Base-by-base conservation (phyloP, 2,797 vertebrate species). In the Odontamblyopus rebecca region DNA sequence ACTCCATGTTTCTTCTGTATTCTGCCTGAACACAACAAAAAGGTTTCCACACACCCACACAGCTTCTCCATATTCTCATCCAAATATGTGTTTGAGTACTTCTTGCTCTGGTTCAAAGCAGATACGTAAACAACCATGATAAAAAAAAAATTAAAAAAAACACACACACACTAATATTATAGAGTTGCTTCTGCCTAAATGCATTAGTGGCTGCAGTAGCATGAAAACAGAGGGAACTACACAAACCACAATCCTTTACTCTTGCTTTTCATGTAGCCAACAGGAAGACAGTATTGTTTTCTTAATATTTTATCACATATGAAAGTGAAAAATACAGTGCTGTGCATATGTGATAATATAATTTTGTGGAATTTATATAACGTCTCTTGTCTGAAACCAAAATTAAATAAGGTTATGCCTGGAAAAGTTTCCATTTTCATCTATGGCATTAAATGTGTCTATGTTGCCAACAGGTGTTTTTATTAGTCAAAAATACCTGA, bases 21-120 rank as follows among this genome's bases (percentile, higher is more conserved):
- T 60, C 57, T 30, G 57, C 57, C 57, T 29, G 57, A 60, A 60
- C 57, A 60, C 27, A 60, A 60, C 57, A 30, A 60, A 60, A 60
- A 29, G 27, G 26, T 60, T 60, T 13, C 56, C 56, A 60, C 57
- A 60, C 26, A 60, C 13, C 9, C 57, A 60, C 44, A 48, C 44
- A 12, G 27, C 57, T 30, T 13, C 57, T 16, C 57, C 16, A 30
- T 7, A 30, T 60, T 60, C 27, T 30, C 57, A 26, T 56, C 54
- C n/a, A 56, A 56, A 56, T 57, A 57, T n/a, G 54, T 57, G 23
- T 57, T 57, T 57, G 54, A 57, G 23, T 57, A 57, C 54, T 57
- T 54, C 9, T n/a, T 57, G 57, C 57, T 59, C 56, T 1, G n/a
- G 12, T 59, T 13, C 4, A 13, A 54, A 29, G 13, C 2, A 27